Evolutionary conservation across 2,888 invertebrate genomes (phyloP), one percentile per base, ranked within the genome.

Genomic region (Stegophylla sp.): DNA sequence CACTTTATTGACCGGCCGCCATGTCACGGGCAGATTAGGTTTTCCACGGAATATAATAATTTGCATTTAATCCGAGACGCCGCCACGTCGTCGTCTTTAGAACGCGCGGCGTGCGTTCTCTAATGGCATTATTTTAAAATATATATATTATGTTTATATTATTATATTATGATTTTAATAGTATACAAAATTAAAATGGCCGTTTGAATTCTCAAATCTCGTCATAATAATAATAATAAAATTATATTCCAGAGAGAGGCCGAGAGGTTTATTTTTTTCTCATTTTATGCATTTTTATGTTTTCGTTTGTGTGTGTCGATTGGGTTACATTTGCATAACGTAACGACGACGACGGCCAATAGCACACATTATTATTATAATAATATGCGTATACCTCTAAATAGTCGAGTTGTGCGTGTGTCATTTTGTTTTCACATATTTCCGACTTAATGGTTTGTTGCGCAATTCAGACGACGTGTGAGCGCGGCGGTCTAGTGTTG

Each of bases 271-370:
- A 3, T 15, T 45, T 45, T 45, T 45, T 13, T 53, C 20, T 53
- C 34, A 45, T 45, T 66, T 43, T 43, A 59, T 20, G 34, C 34
- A 34, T 34, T 34, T 34, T 34, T 34, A n/a, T n/a, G 7, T 45
- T n/a, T 26, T 26, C 34, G 43, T 59, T 51, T n/a, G 0, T 28
- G 9, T 20, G 7, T 13, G 28, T 56, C 72, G 23, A 72, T 56
- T 56, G n/a, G 7, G 45, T n/a, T 34, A 41, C 7, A 74, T 74
- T 74, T 63, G 48, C 74, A 74, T 63, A 63, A 74, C 34, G 0
- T 9, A 28, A 28, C 26, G n/a, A 72, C 41, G 34, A 5, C 26
- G n/a, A n/a, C 23, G 7, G 34, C 7, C 7, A 9, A 23, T 53
- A 15, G 9, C n/a, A 5, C 53, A 20, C 48, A 26, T 34, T 34